phyloP scores from a whole-genome alignment of 23 tunicate genomes.

The Clavelina lepadiformis region DNA sequence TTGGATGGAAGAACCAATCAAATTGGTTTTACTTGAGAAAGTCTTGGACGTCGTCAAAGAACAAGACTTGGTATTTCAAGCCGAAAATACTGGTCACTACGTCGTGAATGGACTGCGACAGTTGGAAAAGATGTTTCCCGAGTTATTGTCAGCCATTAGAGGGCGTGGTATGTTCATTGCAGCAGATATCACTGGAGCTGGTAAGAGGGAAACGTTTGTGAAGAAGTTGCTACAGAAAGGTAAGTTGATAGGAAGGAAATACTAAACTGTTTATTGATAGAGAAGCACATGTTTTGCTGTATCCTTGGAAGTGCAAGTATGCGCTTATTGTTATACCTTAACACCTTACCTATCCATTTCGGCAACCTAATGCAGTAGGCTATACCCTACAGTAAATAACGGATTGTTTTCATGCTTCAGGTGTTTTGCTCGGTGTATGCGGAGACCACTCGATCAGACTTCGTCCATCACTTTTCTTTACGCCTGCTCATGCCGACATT shows the following conservation, averaged over 20 bases:
- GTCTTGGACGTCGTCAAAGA: slow-evolving; percentile 16
- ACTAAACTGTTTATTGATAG: no score
- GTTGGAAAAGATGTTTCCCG: slow-evolving; percentile 30
- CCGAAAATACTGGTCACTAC: slow-evolving; percentile 23
- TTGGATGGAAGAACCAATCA: slow-evolving; percentile 80
- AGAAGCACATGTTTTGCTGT: no score
- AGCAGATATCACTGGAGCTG: slow-evolving; percentile 28
- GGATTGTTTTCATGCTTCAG: no score
- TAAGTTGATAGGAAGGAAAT: no score
- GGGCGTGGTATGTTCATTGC: slow-evolving; percentile 57
- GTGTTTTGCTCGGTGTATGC: slow-evolving; percentile 66
- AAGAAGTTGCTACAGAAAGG: slow-evolving; percentile 47
- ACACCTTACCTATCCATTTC: no score
- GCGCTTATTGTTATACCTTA: no score
- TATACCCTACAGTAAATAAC: no score
- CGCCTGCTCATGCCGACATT: slow-evolving; percentile 48
- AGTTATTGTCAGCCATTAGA: slow-evolving; percentile 13
- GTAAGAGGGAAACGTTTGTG: slow-evolving; percentile 29
- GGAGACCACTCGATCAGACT: slow-evolving; percentile 61
- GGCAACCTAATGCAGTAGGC: no score
- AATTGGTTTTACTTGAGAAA: slow-evolving; percentile 44
- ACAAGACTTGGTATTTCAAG: slow-evolving; percentile 22
- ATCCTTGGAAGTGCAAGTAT: no score
- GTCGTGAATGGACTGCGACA: slow-evolving; percentile 18
- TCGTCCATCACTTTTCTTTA: slow-evolving; percentile 69